These are phyloP conservation scores for Trypoxylus dichotomus DNA, from an alignment of 1,140 invertebrate species.

Conservation along the genomic window DNA sequence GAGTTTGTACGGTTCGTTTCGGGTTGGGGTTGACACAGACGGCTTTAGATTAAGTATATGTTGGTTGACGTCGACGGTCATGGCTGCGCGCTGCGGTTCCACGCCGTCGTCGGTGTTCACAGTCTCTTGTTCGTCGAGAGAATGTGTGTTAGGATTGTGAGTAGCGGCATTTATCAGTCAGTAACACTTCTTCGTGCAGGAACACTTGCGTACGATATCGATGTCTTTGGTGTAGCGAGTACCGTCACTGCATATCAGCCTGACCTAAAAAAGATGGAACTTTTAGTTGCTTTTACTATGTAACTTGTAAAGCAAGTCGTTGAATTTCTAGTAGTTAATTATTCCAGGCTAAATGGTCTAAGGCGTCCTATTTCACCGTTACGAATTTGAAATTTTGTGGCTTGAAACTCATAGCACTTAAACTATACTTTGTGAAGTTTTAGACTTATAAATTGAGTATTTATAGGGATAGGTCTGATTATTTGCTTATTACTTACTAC, in stretches of 20 bases:
- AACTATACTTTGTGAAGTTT: too few species aligned
- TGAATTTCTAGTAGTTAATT: too few species aligned
- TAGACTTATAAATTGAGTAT: too few species aligned
- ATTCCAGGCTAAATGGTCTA: too few species aligned
- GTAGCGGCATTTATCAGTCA: constrained; percentile 57
- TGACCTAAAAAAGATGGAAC: constrained; percentile 62
- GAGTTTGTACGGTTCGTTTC: constrained; percentile 42
- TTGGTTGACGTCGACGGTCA: constrained; percentile 37
- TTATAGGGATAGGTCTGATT: too few species aligned
- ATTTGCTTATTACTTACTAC: too few species aligned
- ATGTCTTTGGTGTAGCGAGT: constrained; percentile 93
- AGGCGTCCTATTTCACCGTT: too few species aligned
- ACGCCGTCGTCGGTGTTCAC: constrained; percentile 32
- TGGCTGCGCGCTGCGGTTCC: constrained; percentile 37
- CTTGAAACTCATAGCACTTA: too few species aligned
- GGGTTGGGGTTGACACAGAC: constrained; percentile 31
- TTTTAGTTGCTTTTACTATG: too few species aligned
- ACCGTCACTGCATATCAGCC: constrained; percentile 89
- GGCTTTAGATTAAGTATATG: constrained; percentile 36
- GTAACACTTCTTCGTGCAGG: constrained; percentile 82
- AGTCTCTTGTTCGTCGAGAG: constrained; percentile 33
- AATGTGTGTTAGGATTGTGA: constrained; percentile 52
- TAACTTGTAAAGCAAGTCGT: too few species aligned
- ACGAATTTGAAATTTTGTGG: too few species aligned
- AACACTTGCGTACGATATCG: constrained; percentile 93